A percentile compares a stretch with the other conserved stretches of the same genome.
phyloP scores from a whole-genome alignment of 2,797 vertebrate genomes.

The Odontamblyopus lacepedii region DNA sequence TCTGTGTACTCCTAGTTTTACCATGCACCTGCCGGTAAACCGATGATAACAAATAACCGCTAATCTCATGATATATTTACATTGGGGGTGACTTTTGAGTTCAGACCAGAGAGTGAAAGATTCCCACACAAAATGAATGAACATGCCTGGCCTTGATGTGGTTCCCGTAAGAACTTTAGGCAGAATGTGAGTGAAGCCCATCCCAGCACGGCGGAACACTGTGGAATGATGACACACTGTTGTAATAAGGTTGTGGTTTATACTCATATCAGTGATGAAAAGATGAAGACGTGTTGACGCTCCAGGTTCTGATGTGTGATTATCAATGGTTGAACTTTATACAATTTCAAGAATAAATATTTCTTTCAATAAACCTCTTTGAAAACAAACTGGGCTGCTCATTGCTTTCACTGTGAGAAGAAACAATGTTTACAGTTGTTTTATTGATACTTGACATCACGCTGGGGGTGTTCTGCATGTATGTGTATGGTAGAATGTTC shows the following conservation, averaged over 20 bases:
- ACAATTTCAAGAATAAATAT: conserved; percentile 74
- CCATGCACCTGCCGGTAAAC: background rate
- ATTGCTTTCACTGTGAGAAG: background rate
- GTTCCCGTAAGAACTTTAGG: background rate
- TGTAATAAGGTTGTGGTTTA: conserved; percentile 32
- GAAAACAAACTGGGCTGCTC: conserved; percentile 61
- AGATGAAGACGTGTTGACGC: conserved; percentile 41
- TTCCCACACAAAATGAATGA: background rate
- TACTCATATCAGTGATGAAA: conserved; percentile 45
- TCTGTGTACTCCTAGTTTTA: background rate
- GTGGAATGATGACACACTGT: conserved; percentile 15
- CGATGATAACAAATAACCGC: background rate
- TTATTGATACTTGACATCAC: background rate
- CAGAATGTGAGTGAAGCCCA: background rate
- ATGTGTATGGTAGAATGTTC: too few relatives aligned
- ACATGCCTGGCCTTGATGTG: background rate
- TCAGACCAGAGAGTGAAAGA: background rate
- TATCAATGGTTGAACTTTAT: conserved; percentile 78
- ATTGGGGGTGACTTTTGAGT: background rate
- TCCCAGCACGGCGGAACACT: background rate
- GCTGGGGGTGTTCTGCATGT: too few relatives aligned
- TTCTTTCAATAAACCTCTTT: conserved; percentile 84
- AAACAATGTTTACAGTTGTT: too few relatives aligned
- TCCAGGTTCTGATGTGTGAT: conserved; percentile 76
- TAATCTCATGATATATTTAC: background rate